Evolutionary conservation across 2,888 invertebrate genomes (phyloP), one percentile per base, ranked within the genome.

Genomic region (Caradrina clavipalpis): DNA sequence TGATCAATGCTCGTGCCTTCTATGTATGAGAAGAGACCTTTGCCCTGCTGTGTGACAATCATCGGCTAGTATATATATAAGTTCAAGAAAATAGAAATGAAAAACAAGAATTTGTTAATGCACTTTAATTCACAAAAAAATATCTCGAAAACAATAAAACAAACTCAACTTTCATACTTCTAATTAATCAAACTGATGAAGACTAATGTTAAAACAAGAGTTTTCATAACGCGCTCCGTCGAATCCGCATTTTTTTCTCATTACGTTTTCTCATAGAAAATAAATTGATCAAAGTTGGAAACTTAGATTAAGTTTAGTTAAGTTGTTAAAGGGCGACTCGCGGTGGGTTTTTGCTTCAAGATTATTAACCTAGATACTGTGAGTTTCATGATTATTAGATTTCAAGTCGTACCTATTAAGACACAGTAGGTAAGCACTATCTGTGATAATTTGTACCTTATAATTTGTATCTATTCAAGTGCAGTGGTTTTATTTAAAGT

Each of bases 221-320:
- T 83, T 83, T 81, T 66, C 61, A 79, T 68, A 81, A 72, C 78
- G 82, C 76, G 85, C 75, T 84, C 86, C 81, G 83, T 86, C 88
- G 88, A 85, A 82, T 81, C 81, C 83, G 83, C 74, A 58, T 71
- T 81, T 83, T 85, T 87, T 86, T 84, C 84, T 83, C 85, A 81
- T 86, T 85, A 84, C 70, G 67, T 82, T 77, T 70, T 73, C 79
- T 62, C 80, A 76, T 82, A 78, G 68, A 73, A 69, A 76, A 80
- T 75, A 82, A 88, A 87, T 88, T 88, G 84, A 88, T 89, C 87
- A 80, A 87, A 85, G 80, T 88, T 85, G 57, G 54, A 35, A 85
- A 87, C 79, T 85, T 84, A 81, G 83, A 86, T 88, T 81, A 84
- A 84, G 78, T 86, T 86, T 57, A 67, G 65, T 69, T 76, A 84